A percentile compares a stretch with the other conserved stretches of the same genome.
These are phyloP conservation scores for Meriones unguiculatus DNA, from an alignment of 2,113 vertebrate genomes.

Conservation along the genomic window DNA sequence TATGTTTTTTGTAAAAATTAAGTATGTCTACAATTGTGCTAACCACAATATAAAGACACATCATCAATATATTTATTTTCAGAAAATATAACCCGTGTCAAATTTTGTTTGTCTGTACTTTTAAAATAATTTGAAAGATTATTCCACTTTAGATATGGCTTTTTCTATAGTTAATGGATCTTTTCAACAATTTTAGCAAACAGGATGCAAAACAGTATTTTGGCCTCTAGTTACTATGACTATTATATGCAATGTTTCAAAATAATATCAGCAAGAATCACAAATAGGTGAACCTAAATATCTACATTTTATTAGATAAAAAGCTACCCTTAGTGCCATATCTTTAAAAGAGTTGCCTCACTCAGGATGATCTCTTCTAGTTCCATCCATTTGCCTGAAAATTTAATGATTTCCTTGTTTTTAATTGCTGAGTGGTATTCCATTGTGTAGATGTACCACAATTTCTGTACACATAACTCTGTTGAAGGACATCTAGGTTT, in stretches of 20 bases:
- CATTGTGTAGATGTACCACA: too few species aligned
- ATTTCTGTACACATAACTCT: too few species aligned
- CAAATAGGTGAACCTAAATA: neutral
- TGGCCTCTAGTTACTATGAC: neutral
- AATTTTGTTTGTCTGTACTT: neutral
- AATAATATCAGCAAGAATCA: slow-evolving; percentile 1
- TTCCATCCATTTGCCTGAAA: too few species aligned
- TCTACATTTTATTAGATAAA: neutral
- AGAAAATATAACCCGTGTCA: neutral
- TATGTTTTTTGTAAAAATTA: neutral
- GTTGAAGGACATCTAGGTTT: too few species aligned
- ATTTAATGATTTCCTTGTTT: too few species aligned
- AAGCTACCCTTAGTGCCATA: neutral
- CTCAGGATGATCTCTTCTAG: too few species aligned
- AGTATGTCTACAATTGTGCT: neutral
- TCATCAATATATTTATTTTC: neutral
- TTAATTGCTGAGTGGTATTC: too few species aligned
- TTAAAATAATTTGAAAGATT: neutral
- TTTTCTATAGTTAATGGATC: neutral
- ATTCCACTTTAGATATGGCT: neutral
- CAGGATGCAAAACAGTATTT: neutral
- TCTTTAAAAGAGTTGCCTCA: too few species aligned
- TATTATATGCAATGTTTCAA: neutral
- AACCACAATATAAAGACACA: neutral
- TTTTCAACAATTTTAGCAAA: neutral